phyloP scores from a whole-genome alignment of 2,113 vertebrate genomes.

The Falco punctatus region DNA sequence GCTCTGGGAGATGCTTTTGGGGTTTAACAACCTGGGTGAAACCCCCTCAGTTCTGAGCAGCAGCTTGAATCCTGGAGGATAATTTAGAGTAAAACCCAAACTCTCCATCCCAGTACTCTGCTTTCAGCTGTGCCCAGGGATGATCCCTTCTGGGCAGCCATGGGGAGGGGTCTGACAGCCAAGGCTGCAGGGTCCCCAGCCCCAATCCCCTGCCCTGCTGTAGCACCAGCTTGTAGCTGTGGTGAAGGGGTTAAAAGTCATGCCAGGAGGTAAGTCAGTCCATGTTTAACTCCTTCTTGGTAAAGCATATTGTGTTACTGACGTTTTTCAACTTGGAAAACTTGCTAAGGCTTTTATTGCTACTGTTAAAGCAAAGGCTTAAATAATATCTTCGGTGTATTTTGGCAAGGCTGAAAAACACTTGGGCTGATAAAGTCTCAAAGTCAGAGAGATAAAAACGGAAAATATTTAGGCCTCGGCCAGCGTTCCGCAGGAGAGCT shows the following conservation, averaged over 20 bases:
- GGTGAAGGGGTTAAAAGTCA: not conserved
- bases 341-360: not conserved
- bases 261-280: not conserved
- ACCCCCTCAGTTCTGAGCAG: not conserved
- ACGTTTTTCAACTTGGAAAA: not conserved
- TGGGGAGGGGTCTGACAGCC: not conserved
- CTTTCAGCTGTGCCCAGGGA: not conserved
- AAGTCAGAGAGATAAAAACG: conserved; percentile 12
- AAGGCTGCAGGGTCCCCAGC: not conserved
- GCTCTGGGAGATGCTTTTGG: not conserved
- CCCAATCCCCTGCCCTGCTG: not conserved
- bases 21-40: not conserved
- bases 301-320: rapidly evolving
- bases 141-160: not conserved
- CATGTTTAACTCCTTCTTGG: not conserved
- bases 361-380: not conserved
- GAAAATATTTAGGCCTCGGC: not conserved
- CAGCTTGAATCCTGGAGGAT: not conserved
- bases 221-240: not conserved
- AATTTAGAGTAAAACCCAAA: not conserved
- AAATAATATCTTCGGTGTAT: not conserved
- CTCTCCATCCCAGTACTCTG: not conserved
- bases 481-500: not conserved
- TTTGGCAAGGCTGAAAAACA: not conserved
- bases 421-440: not conserved